phyloP scores from a whole-genome alignment of 2,888 invertebrate species.

The Mamestra brassicae region DNA sequence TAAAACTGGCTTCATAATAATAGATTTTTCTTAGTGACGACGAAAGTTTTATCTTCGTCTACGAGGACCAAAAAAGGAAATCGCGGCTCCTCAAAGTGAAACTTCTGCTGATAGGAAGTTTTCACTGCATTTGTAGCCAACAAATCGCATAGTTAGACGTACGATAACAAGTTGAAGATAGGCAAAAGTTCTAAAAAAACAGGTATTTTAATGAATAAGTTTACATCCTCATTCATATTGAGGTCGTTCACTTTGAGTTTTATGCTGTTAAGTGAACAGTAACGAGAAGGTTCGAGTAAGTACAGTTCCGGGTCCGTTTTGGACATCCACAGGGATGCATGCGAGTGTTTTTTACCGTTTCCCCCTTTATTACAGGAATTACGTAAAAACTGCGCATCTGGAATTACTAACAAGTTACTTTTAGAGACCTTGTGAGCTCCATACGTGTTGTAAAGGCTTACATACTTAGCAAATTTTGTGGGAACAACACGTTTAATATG shows the following conservation, averaged over 20 bases:
- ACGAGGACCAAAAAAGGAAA: neutral
- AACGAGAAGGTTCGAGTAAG: slow-evolving; percentile 2
- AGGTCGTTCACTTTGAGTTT: neutral
- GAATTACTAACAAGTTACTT: slow-evolving; percentile 9
- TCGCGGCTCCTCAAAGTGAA: too few species aligned
- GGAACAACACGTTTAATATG: neutral
- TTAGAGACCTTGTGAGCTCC: neutral
- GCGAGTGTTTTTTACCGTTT: slow-evolving; percentile 36
- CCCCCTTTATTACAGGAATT: slow-evolving; percentile 1
- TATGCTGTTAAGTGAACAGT: neutral
- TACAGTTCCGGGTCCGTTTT: neutral
- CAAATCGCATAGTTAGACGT: too few species aligned
- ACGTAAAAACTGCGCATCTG: slow-evolving; percentile 9
- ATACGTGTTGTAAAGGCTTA: slow-evolving; percentile 6
- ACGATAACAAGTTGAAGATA: too few species aligned
- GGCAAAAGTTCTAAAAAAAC: neutral
- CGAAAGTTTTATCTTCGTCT: neutral
- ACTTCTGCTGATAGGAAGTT: too few species aligned
- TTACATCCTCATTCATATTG: neutral
- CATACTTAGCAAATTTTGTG: slow-evolving; percentile 2
- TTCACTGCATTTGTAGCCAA: too few species aligned
- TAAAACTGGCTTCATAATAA: too few species aligned
- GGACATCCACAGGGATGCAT: neutral
- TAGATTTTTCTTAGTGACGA: too few species aligned
- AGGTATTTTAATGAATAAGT: neutral